Evolutionary conservation across 2,113 vertebrate species (phyloP), one percentile per base, ranked within the genome.

Genomic region (Sceloporus tristichus): DNA sequence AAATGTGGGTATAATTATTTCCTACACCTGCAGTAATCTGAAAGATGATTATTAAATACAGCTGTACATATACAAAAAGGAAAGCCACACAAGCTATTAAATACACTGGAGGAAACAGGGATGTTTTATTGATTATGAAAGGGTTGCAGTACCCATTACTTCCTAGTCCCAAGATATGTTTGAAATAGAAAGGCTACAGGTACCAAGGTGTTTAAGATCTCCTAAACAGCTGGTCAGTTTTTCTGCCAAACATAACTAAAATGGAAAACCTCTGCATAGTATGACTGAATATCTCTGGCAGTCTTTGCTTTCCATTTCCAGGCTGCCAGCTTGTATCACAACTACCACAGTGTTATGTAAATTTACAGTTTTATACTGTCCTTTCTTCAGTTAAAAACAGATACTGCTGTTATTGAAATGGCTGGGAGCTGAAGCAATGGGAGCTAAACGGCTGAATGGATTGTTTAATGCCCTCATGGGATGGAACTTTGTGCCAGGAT

Each of bases 401-500:
- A 93, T 94, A 92, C 93, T 92, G 90, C 89, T 90, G 84, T 95
- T 94, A 92, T 90, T 95, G 90, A 90, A 94, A 91, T 84, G 91
- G 87, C 88, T 92, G 90, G 54, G 89, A 94, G 91, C 91, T 94
- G 86, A 93, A 94, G 88, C 92, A 85, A 88, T 91, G 92, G 92
- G 92, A 94, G 5, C 1, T 94, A 95, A 95, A 92, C 81, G 40
- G 40, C 94, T 94, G 93, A 95, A 95, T 95, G 91, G 92, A 84
- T 93, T 94, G 89, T 93, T 94, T 94, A 94, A 94, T 94, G 90
- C 88, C 88, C 95, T 95, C 92, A 90, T 91, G 94, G 94, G 95
- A 94, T n/a, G 85, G 84, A 89, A 92, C 81, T 93, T 92, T 92
- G 87, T 94, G 95, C 95, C 95, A 96, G 93, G 94, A 94, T 95